Evolutionary conservation across 2,888 invertebrate species (phyloP).

Genomic region (Himalopsyche anomala): DNA sequence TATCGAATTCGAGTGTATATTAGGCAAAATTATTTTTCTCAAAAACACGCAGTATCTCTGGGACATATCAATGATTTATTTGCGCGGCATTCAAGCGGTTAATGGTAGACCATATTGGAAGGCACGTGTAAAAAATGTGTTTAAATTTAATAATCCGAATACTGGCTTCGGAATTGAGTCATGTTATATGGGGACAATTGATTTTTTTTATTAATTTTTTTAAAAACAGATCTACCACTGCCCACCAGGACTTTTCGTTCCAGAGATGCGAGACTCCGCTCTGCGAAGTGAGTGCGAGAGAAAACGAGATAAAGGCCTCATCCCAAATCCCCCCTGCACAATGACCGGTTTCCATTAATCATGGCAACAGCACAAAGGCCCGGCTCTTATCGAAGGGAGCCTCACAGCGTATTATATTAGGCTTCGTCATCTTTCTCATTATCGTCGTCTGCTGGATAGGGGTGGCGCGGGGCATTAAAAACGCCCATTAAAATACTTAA

Average conservation of each 20-base stretch:
- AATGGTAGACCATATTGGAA: too few relatives aligned
- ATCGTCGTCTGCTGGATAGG: conserved; percentile 36
- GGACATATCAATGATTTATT: too few relatives aligned
- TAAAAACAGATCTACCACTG: not conserved
- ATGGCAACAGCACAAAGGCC: conserved; percentile 40
- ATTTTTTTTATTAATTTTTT: not conserved
- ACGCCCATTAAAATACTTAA: conserved; percentile 6
- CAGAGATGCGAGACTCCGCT: not conserved
- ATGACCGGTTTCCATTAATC: conserved; percentile 43
- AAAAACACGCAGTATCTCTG: too few relatives aligned
- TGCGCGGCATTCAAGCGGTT: too few relatives aligned
- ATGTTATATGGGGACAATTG: not conserved
- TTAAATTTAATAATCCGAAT: too few relatives aligned
- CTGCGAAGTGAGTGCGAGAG: not conserved
- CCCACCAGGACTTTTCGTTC: not conserved
- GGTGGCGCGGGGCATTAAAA: not conserved
- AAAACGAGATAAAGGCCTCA: conserved; percentile 38
- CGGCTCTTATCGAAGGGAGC: conserved; percentile 31
- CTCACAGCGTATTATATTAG: conserved; percentile 25
- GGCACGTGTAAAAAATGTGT: too few relatives aligned
- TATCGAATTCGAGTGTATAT: too few relatives aligned
- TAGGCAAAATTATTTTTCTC: too few relatives aligned
- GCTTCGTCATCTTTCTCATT: conserved; percentile 37
- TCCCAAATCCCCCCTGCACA: conserved; percentile 32
- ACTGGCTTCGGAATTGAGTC: too few relatives aligned